A percentile compares a stretch with the other conserved stretches of the same genome.
These are phyloP conservation scores for Odobenus rosmarus DNA, from an alignment of 2,113 vertebrate species.

Conservation along the genomic window DNA sequence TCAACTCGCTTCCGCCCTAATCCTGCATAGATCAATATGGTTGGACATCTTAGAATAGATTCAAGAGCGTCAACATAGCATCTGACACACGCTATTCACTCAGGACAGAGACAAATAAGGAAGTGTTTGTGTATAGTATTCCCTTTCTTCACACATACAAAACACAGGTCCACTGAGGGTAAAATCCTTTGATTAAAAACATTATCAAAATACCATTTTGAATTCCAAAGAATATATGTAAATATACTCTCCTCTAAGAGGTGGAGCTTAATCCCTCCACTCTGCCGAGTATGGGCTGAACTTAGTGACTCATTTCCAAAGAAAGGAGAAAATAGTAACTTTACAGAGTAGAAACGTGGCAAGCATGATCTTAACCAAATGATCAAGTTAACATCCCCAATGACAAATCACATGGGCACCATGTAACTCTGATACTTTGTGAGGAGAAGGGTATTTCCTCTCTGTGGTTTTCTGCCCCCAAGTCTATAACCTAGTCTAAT, in stretches of 20 bases:
- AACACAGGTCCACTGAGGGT: neutral
- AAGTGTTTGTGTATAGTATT: neutral
- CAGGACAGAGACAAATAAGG: neutral
- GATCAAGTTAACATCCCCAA: neutral
- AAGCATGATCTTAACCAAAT: neutral
- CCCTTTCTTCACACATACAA: neutral
- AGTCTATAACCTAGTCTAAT: neutral
- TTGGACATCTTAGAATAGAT: conserved; percentile 14
- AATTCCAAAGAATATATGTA: conserved; percentile 22
- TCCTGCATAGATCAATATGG: neutral
- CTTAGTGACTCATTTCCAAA: neutral
- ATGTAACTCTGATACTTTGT: neutral
- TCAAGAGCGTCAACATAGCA: neutral
- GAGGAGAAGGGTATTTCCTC: neutral
- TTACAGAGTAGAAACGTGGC: neutral
- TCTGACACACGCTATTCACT: neutral
- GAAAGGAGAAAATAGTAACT: neutral
- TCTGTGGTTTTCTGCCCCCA: neutral
- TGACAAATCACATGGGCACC: fast-evolving
- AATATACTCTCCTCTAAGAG: neutral
- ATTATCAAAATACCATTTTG: neutral
- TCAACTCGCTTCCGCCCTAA: neutral
- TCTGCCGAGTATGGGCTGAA: neutral
- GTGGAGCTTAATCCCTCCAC: neutral
- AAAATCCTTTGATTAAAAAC: neutral